Percentiles rank a stretch among this genome's conserved stretches.
Evolutionary conservation across 1,140 invertebrate genomes (phyloP).

Genomic region (Aradophagus sp.): DNA sequence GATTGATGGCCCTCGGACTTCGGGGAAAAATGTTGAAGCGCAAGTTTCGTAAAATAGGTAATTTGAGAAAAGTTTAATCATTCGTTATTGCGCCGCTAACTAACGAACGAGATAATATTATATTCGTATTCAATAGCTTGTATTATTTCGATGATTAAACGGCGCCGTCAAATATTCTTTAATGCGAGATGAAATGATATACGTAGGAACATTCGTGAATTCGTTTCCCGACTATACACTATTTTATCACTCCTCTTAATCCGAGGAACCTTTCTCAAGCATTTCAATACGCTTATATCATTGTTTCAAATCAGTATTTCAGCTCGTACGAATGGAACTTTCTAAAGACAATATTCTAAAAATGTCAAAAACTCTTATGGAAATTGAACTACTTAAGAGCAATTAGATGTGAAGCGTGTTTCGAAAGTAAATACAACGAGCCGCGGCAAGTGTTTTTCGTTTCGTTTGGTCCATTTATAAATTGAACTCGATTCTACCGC

Average conservation of each 20-base stretch:
- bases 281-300: slow-evolving; percentile 4
- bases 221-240: no score
- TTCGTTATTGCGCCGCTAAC: no score
- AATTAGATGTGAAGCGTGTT: slow-evolving; percentile 19
- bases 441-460: neutral
- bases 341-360: slow-evolving; percentile 11
- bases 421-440: slow-evolving; percentile 8
- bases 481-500: no score
- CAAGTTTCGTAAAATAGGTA: neutral
- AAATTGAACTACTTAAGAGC: slow-evolving; percentile 14
- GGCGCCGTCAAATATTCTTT: no score
- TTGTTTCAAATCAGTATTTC: slow-evolving; percentile 8
- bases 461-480: neutral
- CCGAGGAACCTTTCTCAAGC: neutral
- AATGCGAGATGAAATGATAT: no score
- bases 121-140: no score
- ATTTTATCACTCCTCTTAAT: neutral
- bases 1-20: slow-evolving; percentile 36
- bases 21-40: neutral
- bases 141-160: no score
- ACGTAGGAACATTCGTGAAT: no score
- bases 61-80: no score
- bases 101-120: no score
- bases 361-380: slow-evolving; percentile 20
- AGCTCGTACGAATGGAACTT: slow-evolving; percentile 8